Evolutionary conservation across 2,113 vertebrate genomes (phyloP), one percentile per base, ranked within the genome.

Genomic region (Hemiscyllium ocellatum): DNA sequence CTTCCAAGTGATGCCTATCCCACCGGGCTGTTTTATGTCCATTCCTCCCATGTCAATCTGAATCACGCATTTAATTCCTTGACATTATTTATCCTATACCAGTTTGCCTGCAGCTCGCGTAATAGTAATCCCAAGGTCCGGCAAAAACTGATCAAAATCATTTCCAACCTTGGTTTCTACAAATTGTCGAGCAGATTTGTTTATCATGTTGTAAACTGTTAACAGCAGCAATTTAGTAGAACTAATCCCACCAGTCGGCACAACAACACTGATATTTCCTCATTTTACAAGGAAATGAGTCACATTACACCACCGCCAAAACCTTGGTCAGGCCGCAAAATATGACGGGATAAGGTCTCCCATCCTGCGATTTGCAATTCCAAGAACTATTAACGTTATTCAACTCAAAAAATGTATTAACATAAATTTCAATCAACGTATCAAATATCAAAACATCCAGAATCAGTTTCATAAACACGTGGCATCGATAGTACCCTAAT

Each of bases 231-330:
- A 94, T 37, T 47, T 66, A 26, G 87, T 33, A 69, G 70, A 94
- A 68, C 91, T 42, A 94, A 50, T 42, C 22, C 47, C 42, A 95
- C 66, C 26, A 56, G 93, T 66, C 61, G 19, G n/a, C 22, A 33
- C 26, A 69, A 69, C 42, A 94, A 94, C 61, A 68, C 33, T 24
- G 65, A 24, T 47, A 42, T 52, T 69, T 76, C 42, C 47, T 72
- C 68, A 70, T 95, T 70, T 76, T 52, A 95, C 69, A 95, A 76
- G 69, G 69, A 95, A 95, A 95, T 95, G 94, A 95, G 42, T 95
- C 94, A 94, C 66, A 4, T 52, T 50, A 72, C 94, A 72, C 24
- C 22, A 95, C 69, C 94, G 12, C 47, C 94, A 50, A 24, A 47
- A 69, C 24, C 89, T 50, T 26, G 24, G 4, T 22, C 68, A 47